Conservation (phyloP, 1,140 invertebrate genomes). For the Thaumetopoea pityocampa region DNA sequence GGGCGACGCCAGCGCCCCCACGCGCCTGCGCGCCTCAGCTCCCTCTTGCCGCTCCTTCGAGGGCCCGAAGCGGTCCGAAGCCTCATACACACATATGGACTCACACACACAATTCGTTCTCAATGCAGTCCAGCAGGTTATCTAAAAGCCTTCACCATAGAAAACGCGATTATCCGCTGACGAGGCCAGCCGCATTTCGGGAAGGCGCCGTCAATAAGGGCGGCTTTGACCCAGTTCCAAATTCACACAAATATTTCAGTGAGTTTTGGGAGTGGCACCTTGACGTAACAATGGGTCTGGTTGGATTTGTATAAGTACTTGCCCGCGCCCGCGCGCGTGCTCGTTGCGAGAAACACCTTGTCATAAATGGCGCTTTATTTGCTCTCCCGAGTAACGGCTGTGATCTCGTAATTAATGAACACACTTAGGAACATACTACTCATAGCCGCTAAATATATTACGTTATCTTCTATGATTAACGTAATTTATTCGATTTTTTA, state of each 20-base stretch:
- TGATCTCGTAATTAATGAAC: too few relatives aligned
- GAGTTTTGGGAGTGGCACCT: constrained; percentile 48
- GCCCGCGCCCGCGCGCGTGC: too few relatives aligned
- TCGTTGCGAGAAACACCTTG: too few relatives aligned
- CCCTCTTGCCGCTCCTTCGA: constrained; percentile 28
- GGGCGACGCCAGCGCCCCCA: constrained; percentile 54
- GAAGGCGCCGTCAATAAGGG: constrained; percentile 13
- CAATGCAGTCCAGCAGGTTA: constrained; percentile 23
- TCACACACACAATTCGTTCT: constrained; percentile 29
- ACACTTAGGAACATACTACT: too few relatives aligned
- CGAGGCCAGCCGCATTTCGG: constrained; percentile 9
- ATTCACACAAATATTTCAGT: constrained; percentile 49
- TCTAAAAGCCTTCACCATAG: constrained; percentile 17
- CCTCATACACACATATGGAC: constrained; percentile 46
- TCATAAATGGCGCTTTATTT: too few relatives aligned
- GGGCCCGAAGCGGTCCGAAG: constrained; percentile 39
- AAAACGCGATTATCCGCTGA: constrained; percentile 13
- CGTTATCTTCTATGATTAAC: too few relatives aligned
- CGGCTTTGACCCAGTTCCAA: constrained; percentile 45
- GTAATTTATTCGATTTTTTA: too few relatives aligned
- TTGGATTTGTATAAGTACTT: constrained; percentile 12
- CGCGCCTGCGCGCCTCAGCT: constrained; percentile 37
- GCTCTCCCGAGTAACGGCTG: too few relatives aligned
- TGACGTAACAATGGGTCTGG: constrained; percentile 24
- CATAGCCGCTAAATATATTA: too few relatives aligned